These are phyloP conservation scores for Xiphydria camelus DNA, from an alignment of 2,888 invertebrate genomes.

Conservation along the genomic window DNA sequence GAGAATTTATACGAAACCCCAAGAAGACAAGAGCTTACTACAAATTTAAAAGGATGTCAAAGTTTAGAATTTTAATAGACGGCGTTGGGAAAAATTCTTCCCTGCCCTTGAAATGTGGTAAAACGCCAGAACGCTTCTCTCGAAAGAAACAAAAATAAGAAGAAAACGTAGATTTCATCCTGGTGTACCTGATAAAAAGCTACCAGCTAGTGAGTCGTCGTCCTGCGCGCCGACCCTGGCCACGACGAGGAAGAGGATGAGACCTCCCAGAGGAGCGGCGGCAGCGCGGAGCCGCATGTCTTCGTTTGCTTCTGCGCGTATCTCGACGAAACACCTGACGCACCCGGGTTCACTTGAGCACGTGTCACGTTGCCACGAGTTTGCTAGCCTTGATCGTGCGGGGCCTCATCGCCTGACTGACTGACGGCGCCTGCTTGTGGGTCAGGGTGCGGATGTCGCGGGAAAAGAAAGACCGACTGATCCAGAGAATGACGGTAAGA, in stretches of 20 bases:
- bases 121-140: no score
- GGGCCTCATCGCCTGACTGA: constrained; percentile 51
- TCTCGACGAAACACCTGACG: constrained; percentile 1
- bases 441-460: constrained; percentile 46
- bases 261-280: constrained; percentile 11
- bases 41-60: no score
- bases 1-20: no score
- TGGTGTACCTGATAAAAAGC: constrained; percentile 76
- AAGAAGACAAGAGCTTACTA: no score
- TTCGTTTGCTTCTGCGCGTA: neutral
- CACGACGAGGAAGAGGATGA: constrained; percentile 35
- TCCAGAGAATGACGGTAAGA: neutral
- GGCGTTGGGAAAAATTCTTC: no score
- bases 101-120: no score
- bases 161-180: constrained; percentile 3
- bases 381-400: constrained; percentile 48
- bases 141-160: no score
- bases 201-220: constrained; percentile 80
- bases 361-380: constrained; percentile 37
- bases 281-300: constrained; percentile 6
- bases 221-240: constrained; percentile 50
- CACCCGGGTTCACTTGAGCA: constrained; percentile 2
- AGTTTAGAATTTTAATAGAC: no score
- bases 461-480: constrained; percentile 16
- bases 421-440: constrained; percentile 49